A percentile compares a stretch with the other conserved stretches of the same genome.
Evolutionary conservation across 2,797 vertebrate genomes (phyloP).

Genomic region (Labroides dimidiatus): DNA sequence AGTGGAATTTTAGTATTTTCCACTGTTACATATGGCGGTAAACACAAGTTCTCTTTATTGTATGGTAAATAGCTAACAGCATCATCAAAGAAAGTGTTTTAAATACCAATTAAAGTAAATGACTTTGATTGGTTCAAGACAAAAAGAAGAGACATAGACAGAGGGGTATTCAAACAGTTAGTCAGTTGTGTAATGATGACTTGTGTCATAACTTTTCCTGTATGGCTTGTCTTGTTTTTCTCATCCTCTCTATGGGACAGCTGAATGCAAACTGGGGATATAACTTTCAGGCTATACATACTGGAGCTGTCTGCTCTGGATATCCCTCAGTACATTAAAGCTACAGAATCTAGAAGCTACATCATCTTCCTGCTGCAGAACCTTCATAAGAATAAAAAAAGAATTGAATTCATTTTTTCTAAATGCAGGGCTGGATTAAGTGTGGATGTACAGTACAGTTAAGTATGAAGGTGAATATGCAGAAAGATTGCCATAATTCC

Average conservation of each 20-base stretch:
- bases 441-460: not conserved
- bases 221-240: conserved; percentile 57
- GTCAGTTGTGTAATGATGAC: conserved; percentile 53
- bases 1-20: not conserved
- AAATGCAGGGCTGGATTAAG: not conserved
- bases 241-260: conserved; percentile 54
- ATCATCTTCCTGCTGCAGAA: conserved; percentile 42
- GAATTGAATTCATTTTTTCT: too few relatives aligned
- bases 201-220: conserved; percentile 62
- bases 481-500: too few relatives aligned
- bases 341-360: conserved; percentile 51
- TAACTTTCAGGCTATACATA: conserved; percentile 59
- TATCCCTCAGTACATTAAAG: too few relatives aligned
- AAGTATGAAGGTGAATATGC: not conserved
- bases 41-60: not conserved
- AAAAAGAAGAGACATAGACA: conserved; percentile 26
- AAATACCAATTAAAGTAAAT: conserved; percentile 33
- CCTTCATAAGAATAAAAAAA: conserved; percentile 10
- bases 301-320: conserved; percentile 64
- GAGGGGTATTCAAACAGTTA: conserved; percentile 24
- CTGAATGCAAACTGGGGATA: conserved; percentile 52
- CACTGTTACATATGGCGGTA: not conserved
- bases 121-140: conserved; percentile 18
- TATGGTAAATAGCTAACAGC: not conserved
- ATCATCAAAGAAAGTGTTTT: too few relatives aligned